phyloP scores from a whole-genome alignment of 1,140 invertebrate genomes.

The Carposina sasakii region DNA sequence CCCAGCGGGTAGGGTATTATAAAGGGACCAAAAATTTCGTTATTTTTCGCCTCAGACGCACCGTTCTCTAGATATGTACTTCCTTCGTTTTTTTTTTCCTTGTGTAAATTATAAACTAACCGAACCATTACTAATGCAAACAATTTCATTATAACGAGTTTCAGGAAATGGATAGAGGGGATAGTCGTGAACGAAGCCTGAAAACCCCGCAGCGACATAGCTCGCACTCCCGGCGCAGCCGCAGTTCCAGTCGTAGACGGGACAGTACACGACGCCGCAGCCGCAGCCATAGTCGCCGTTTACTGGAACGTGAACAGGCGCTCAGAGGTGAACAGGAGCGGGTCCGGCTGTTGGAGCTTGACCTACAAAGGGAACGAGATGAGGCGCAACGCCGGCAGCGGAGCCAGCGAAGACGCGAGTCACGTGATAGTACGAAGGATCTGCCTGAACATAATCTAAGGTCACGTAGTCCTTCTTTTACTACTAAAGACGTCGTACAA shows the following conservation, averaged over 20 bases:
- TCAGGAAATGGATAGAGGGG: not conserved
- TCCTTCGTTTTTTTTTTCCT: no score
- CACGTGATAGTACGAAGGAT: no score
- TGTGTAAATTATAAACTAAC: not conserved
- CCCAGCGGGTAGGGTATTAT: not conserved
- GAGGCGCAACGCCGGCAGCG: not conserved
- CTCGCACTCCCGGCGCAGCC: not conserved
- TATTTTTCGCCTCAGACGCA: not conserved
- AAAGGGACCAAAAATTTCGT: not conserved
- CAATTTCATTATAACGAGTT: constrained; percentile 2
- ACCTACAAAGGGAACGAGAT: constrained; percentile 3
- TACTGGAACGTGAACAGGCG: not conserved
- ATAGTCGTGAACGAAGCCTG: not conserved
- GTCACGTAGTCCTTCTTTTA: constrained; percentile 9
- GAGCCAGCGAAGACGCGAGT: not conserved
- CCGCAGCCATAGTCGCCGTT: constrained; percentile 7
- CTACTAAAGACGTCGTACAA: constrained; percentile 4
- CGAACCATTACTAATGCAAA: not conserved
- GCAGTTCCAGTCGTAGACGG: not conserved
- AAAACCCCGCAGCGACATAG: not conserved
- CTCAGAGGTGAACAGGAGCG: not conserved
- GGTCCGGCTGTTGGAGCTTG: not conserved
- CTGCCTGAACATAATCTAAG: not conserved
- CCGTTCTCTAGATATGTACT: not conserved
- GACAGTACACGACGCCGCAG: not conserved